Percentiles rank a stretch among this genome's conserved stretches.
Conservation (phyloP, 92 coral and sea anemone species). For the Palythoa heliodiscus region DNA sequence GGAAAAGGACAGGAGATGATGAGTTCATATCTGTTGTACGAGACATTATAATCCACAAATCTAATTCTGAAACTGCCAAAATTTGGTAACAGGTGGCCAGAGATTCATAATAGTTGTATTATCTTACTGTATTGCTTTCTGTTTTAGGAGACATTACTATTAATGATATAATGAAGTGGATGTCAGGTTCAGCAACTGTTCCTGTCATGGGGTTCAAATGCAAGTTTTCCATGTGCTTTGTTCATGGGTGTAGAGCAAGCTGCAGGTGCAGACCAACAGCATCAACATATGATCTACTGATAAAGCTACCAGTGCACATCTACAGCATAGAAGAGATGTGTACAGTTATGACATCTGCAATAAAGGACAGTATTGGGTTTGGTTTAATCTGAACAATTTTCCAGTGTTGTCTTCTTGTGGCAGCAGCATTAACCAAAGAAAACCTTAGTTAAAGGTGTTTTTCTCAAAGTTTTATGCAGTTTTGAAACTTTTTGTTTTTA, state of each 20-base stretch:
- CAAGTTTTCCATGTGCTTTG: slow-evolving; percentile 15
- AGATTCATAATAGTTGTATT: background rate
- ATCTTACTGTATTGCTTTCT: background rate
- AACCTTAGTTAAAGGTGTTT: background rate
- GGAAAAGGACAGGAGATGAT: background rate
- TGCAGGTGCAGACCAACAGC: slow-evolving; percentile 34
- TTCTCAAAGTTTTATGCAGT: background rate
- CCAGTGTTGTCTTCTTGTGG: background rate
- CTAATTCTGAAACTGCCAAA: background rate
- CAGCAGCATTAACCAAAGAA: background rate
- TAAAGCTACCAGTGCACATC: slow-evolving; percentile 39
- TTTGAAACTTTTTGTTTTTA: slow-evolving; percentile 1
- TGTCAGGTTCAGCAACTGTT: slow-evolving; percentile 15
- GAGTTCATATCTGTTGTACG: background rate
- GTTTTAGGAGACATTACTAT: slow-evolving; percentile 21
- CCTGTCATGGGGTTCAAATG: slow-evolving; percentile 15
- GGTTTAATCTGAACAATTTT: slow-evolving; percentile 9
- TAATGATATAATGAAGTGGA: slow-evolving; percentile 32
- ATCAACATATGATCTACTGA: slow-evolving; percentile 31
- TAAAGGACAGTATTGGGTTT: slow-evolving; percentile 30
- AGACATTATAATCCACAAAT: background rate
- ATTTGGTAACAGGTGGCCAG: background rate
- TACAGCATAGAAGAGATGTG: slow-evolving; percentile 39
- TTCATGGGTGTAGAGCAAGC: slow-evolving; percentile 35
- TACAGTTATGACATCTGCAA: slow-evolving; percentile 38